Evolutionary conservation across 2,888 invertebrate species (phyloP).

Genomic region (Cosmia trapezina): DNA sequence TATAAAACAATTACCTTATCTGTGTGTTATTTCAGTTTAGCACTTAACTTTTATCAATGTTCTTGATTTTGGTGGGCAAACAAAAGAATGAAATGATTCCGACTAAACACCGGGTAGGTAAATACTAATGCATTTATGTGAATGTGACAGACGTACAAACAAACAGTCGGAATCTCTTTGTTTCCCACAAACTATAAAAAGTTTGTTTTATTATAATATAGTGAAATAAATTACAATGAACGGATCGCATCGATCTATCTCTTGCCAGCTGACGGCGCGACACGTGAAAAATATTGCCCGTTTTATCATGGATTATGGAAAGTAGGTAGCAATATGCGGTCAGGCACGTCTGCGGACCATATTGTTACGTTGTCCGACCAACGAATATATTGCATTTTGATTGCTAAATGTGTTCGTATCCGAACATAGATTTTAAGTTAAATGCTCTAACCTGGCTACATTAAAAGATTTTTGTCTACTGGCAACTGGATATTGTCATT

Average conservation of each 20-base stretch:
- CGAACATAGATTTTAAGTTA: no score
- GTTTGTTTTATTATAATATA: conserved; percentile 62
- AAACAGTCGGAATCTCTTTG: background rate
- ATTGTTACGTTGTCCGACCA: conserved; percentile 16
- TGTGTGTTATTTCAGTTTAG: conserved; percentile 10
- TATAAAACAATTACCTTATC: conserved; percentile 7
- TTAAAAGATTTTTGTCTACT: no score
- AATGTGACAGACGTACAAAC: background rate
- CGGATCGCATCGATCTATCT: conserved; percentile 76
- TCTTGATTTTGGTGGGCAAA: background rate
- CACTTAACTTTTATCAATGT: conserved; percentile 17
- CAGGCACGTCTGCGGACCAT: conserved; percentile 34
- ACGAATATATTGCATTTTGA: conserved; percentile 38
- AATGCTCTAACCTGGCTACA: no score
- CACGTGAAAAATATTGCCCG: conserved; percentile 71
- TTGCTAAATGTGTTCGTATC: no score
- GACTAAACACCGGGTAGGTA: background rate
- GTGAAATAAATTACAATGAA: conserved; percentile 77
- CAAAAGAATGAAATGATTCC: background rate
- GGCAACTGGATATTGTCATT: no score
- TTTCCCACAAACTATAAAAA: conserved; percentile 55
- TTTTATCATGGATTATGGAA: conserved; percentile 68
- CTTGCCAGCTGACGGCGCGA: conserved; percentile 63
- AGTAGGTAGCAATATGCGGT: conserved; percentile 54
- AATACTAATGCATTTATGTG: background rate